Conservation (phyloP, 2,888 invertebrate species). For the Zelleria hepariella region DNA sequence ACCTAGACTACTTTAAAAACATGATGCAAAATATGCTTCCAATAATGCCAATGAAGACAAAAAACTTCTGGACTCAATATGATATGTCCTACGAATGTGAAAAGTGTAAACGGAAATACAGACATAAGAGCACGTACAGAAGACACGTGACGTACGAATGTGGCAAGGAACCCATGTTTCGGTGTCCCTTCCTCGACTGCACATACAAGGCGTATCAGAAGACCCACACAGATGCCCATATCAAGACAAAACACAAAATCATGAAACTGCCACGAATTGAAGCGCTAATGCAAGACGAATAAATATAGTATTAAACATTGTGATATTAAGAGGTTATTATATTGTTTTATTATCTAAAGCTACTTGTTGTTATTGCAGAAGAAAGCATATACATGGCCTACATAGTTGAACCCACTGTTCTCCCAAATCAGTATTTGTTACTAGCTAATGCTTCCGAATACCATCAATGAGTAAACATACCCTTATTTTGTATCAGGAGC, state of each 20-base stretch:
- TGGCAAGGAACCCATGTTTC: constrained; percentile 72
- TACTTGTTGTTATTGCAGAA: neutral
- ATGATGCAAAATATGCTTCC: constrained; percentile 66
- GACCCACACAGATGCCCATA: constrained; percentile 65
- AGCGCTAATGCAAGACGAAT: constrained; percentile 35
- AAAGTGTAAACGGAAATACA: constrained; percentile 80
- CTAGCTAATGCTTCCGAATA: too few relatives aligned
- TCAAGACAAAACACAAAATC: constrained; percentile 65
- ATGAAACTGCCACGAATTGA: constrained; percentile 35
- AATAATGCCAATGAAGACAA: constrained; percentile 63
- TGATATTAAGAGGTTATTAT: constrained; percentile 47
- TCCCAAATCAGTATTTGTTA: too few relatives aligned
- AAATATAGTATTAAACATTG: constrained; percentile 23
- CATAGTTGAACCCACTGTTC: too few relatives aligned
- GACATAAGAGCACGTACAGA: constrained; percentile 80
- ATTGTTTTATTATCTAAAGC: neutral
- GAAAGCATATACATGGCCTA: too few relatives aligned
- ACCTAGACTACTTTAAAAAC: constrained; percentile 64
- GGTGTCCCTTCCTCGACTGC: constrained; percentile 62
- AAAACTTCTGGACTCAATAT: constrained; percentile 64
- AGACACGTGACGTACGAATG: constrained; percentile 79
- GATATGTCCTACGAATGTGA: constrained; percentile 70
- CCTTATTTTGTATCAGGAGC: too few relatives aligned
- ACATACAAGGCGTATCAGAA: constrained; percentile 66
- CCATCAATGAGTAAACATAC: too few relatives aligned